Evolutionary conservation across 2,113 vertebrate species (phyloP).

Genomic region (Phaetusa simplex): DNA sequence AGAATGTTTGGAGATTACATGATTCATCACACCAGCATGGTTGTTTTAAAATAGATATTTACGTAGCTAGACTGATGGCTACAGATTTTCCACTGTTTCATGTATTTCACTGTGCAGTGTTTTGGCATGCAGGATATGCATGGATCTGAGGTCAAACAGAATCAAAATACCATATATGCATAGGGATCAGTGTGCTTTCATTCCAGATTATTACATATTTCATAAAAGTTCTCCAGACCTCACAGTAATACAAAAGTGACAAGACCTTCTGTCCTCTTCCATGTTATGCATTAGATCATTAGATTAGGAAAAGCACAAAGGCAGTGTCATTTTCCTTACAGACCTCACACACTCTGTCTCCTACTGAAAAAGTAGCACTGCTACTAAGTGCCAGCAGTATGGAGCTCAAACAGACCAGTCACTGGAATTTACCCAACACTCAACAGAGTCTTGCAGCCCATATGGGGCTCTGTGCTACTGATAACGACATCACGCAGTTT

Average conservation of each 20-base stretch:
- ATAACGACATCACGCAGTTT: background rate
- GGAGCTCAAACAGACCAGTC: background rate
- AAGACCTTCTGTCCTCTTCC: background rate
- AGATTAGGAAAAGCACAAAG: background rate
- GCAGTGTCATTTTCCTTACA: background rate
- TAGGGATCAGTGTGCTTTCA: background rate
- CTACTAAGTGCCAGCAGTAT: background rate
- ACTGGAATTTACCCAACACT: background rate
- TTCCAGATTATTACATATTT: background rate
- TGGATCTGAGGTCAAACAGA: background rate
- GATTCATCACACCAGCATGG: background rate
- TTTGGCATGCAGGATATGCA: background rate
- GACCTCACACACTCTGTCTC: background rate
- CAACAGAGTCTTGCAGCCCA: background rate
- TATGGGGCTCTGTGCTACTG: background rate
- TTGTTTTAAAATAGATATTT: background rate
- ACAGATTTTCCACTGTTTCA: background rate
- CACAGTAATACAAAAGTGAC: background rate
- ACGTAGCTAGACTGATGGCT: background rate
- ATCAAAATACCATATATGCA: background rate
- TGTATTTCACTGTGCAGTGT: background rate
- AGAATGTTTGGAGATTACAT: background rate
- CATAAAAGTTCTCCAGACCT: background rate
- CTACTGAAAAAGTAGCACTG: background rate
- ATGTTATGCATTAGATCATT: accelerated